Conservation (phyloP, 23 tunicate species). For the Ascidia mentula region DNA sequence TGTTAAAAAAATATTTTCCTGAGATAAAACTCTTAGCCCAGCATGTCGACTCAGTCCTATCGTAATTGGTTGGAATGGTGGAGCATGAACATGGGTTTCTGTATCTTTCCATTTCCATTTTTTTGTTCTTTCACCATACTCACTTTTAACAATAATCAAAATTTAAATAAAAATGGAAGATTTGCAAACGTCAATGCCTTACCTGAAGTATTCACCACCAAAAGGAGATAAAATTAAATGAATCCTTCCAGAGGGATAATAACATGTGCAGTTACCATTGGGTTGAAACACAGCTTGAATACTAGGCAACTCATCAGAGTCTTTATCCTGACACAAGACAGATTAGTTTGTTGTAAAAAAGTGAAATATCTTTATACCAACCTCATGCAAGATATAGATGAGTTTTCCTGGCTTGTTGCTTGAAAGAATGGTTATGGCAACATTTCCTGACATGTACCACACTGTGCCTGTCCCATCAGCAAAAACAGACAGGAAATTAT, state of each 20-base stretch:
- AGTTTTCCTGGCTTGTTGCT: slow-evolving; percentile 64
- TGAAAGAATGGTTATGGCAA: slow-evolving; percentile 71
- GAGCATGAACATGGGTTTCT: slow-evolving; percentile 88
- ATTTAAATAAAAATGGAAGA: neutral
- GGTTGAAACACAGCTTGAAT: slow-evolving; percentile 76
- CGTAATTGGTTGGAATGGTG: slow-evolving; percentile 87
- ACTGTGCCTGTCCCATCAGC: slow-evolving; percentile 85
- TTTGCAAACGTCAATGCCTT: neutral
- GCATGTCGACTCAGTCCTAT: slow-evolving; percentile 62
- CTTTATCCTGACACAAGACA: slow-evolving; percentile 43
- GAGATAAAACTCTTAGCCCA: slow-evolving; percentile 73
- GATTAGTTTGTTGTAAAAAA: neutral
- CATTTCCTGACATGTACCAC: slow-evolving; percentile 73
- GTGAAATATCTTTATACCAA: neutral
- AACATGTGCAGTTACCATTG: slow-evolving; percentile 69
- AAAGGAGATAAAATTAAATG: slow-evolving; percentile 38
- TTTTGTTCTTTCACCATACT: slow-evolving; percentile 63
- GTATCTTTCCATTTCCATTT: slow-evolving; percentile 73
- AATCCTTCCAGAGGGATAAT: slow-evolving; percentile 52
- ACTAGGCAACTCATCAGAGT: slow-evolving; percentile 36
- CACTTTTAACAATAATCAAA: slow-evolving; percentile 11
- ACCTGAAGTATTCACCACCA: slow-evolving; percentile 84
- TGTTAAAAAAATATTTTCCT: slow-evolving; percentile 66
- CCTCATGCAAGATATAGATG: slow-evolving; percentile 67
- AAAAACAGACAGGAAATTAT: slow-evolving; percentile 53